A percentile compares a stretch with the other conserved stretches of the same genome.
These are phyloP conservation scores for Xiphorhynchus erythropygius DNA, from an alignment of 2,797 vertebrate genomes.

Conservation along the genomic window DNA sequence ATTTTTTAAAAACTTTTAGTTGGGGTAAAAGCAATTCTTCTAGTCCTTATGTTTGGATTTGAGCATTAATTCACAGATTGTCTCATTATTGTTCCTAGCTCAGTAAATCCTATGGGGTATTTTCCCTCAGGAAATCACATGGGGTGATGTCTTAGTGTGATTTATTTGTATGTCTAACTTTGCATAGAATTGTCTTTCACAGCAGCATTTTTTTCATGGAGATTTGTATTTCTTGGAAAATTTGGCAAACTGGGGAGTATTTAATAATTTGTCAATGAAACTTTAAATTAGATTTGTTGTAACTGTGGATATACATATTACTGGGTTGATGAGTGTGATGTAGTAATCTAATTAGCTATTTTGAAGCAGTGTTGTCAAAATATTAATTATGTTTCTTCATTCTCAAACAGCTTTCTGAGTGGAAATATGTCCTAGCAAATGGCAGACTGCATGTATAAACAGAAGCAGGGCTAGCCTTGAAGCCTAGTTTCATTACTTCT, in stretches of 20 bases:
- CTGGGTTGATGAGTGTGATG: not conserved
- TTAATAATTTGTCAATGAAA: conserved; percentile 5
- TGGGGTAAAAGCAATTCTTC: not conserved
- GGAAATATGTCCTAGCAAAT: not conserved
- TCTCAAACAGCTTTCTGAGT: not conserved
- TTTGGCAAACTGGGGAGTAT: not conserved
- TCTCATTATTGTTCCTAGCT: conserved; percentile 14
- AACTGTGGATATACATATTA: not conserved
- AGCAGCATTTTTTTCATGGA: not conserved
- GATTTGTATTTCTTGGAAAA: conserved; percentile 23
- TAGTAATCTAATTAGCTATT: not conserved
- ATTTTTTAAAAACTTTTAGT: not conserved
- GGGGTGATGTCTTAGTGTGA: not conserved
- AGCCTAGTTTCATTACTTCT: not conserved
- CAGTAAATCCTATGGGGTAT: not conserved
- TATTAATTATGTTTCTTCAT: not conserved
- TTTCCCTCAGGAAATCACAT: conserved; percentile 35
- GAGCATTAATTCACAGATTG: conserved; percentile 37
- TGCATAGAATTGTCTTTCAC: conserved; percentile 9
- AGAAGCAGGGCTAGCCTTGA: not conserved
- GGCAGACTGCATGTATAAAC: not conserved
- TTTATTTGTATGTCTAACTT: conserved; percentile 13
- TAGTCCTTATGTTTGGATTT: conserved; percentile 24
- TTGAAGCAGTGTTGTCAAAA: not conserved
- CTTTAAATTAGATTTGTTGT: not conserved